Percentiles rank a stretch among this genome's conserved stretches.
phyloP scores from a whole-genome alignment of 2,888 invertebrate species.

The Drosophila rellima region DNA sequence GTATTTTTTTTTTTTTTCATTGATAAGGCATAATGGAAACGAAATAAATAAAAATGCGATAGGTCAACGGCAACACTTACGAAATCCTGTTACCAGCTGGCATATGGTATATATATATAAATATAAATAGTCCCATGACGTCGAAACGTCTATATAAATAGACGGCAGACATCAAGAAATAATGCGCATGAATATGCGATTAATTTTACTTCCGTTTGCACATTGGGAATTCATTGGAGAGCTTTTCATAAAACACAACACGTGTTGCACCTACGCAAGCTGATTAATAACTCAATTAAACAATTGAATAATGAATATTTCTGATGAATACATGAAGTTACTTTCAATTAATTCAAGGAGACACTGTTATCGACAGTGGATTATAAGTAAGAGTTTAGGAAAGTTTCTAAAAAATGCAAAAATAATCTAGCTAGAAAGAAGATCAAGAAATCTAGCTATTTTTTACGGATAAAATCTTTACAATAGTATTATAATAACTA shows the following conservation, averaged over 20 bases:
- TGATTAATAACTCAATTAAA: slow-evolving; percentile 36
- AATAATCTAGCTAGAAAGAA: too few relatives aligned
- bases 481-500: background rate
- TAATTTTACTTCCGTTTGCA: slow-evolving; percentile 29
- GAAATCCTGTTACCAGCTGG: slow-evolving; percentile 43
- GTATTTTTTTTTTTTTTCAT: slow-evolving; percentile 57
- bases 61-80: slow-evolving; percentile 44
- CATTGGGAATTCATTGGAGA: slow-evolving; percentile 20
- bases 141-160: slow-evolving; percentile 40
- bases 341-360: background rate
- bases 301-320: slow-evolving; percentile 16
- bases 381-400: background rate
- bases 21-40: slow-evolving; percentile 29
- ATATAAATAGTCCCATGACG: slow-evolving; percentile 53
- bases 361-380: background rate
- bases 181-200: slow-evolving; percentile 45
- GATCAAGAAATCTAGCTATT: too few relatives aligned
- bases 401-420: too few relatives aligned
- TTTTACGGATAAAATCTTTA: too few relatives aligned
- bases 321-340: background rate
- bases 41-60: slow-evolving; percentile 27
- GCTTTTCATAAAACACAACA: slow-evolving; percentile 3
- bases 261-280: slow-evolving; percentile 5
- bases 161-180: slow-evolving; percentile 26
- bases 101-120: too few relatives aligned